Percentiles rank a stretch among this genome's conserved stretches.
Conservation (phyloP, 2,888 invertebrate species). For the Chelonus formosanus region DNA sequence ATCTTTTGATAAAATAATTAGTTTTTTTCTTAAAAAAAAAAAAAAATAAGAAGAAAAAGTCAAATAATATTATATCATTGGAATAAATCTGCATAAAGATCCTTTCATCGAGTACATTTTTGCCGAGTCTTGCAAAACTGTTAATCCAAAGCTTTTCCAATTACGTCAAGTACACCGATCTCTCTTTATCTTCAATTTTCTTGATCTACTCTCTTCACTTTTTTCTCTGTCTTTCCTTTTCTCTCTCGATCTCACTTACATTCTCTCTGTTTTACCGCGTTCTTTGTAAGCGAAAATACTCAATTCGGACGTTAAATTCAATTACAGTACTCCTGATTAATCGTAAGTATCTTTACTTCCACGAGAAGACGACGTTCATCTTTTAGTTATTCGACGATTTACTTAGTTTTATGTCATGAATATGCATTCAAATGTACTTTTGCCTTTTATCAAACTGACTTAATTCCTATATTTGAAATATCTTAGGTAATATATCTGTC, state of each 20-base stretch:
- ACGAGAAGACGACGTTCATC: conserved; percentile 21
- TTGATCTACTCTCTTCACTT: conserved; percentile 8
- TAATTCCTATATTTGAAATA: conserved; percentile 15
- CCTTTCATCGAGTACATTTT: conserved; percentile 55
- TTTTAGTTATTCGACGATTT: conserved; percentile 17
- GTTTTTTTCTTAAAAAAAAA: background rate
- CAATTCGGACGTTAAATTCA: conserved; percentile 63
- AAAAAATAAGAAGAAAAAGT: too few species aligned
- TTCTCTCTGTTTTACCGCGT: conserved; percentile 37
- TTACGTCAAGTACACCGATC: conserved; percentile 45
- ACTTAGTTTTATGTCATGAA: conserved; percentile 41
- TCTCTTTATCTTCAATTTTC: conserved; percentile 35
- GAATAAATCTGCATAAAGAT: conserved; percentile 31
- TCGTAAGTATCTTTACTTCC: conserved; percentile 52
- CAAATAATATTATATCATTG: too few species aligned
- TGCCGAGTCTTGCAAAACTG: conserved; percentile 63
- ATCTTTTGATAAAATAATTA: too few species aligned
- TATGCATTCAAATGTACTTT: conserved; percentile 46
- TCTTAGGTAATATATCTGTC: conserved; percentile 28
- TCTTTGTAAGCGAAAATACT: conserved; percentile 65
- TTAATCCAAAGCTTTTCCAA: conserved; percentile 64
- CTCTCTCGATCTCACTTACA: conserved; percentile 30
- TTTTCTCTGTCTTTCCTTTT: conserved; percentile 22
- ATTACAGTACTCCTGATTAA: conserved; percentile 62
- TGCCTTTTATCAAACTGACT: conserved; percentile 24